These are phyloP conservation scores for Anhinga rufa DNA, from an alignment of 2,113 vertebrate genomes.

Conservation along the genomic window DNA sequence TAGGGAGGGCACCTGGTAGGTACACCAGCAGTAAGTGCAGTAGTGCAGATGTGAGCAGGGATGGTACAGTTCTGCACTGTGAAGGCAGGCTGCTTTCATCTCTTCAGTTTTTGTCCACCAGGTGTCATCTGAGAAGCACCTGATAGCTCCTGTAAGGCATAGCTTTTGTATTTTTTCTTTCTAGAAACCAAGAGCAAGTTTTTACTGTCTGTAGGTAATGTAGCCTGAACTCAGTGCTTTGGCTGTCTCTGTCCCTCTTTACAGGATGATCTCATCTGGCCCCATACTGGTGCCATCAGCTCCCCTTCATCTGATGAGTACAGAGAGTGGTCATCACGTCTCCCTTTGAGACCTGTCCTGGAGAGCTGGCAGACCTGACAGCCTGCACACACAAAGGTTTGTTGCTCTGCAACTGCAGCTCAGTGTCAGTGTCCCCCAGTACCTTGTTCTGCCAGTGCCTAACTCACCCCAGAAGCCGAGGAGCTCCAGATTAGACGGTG, in stretches of 20 bases:
- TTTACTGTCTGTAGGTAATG: neutral
- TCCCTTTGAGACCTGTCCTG: neutral
- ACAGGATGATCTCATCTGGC: neutral
- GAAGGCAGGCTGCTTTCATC: neutral
- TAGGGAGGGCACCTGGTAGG: neutral
- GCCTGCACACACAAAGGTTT: neutral
- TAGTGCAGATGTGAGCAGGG: neutral
- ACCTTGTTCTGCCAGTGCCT: neutral
- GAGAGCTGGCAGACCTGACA: neutral
- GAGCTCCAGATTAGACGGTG: neutral
- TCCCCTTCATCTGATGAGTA: neutral
- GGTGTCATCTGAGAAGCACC: slow-evolving; percentile 30
- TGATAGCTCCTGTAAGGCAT: neutral
- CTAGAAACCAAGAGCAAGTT: neutral
- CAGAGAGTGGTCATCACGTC: neutral
- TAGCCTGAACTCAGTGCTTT: neutral
- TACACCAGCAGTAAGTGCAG: neutral
- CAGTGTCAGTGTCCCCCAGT: neutral
- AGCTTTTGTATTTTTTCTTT: neutral
- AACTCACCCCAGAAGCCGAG: neutral
- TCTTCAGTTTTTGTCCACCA: slow-evolving; percentile 21
- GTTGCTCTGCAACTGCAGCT: neutral
- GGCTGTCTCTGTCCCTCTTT: neutral
- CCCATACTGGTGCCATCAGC: neutral
- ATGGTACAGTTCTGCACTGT: neutral